These are phyloP conservation scores for Pangasianodon gigas DNA, from an alignment of 2,113 vertebrate genomes.

Conservation along the genomic window DNA sequence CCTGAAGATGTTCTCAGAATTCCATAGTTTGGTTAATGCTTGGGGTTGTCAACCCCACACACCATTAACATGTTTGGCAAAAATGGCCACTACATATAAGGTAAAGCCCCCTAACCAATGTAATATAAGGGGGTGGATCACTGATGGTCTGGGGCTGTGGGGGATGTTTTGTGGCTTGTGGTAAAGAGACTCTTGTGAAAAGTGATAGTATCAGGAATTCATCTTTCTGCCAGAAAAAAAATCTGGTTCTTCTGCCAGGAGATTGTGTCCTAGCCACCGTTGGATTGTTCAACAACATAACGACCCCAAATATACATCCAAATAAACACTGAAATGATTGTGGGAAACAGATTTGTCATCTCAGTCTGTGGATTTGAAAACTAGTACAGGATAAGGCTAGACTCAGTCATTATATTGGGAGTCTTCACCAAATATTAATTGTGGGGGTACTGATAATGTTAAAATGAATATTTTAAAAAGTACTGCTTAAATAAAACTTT, in stretches of 20 bases:
- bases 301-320: background rate
- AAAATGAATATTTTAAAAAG: background rate
- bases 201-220: background rate
- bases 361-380: background rate
- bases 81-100: background rate
- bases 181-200: background rate
- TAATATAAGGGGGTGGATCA: background rate
- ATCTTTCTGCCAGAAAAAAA: background rate
- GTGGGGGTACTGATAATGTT: background rate
- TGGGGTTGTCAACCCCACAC: background rate
- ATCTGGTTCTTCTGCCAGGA: background rate
- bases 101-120: background rate
- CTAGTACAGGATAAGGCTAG: background rate
- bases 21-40: background rate
- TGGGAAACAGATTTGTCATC: background rate
- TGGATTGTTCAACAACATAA: no score
- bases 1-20: background rate
- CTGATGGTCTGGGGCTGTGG: background rate
- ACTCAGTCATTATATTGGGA: background rate
- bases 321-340: background rate
- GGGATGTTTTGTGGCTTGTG: background rate
- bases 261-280: background rate
- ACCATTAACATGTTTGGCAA: background rate
- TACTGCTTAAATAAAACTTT: background rate
- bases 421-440: background rate